Evolutionary conservation across 2,113 vertebrate species (phyloP).

Genomic region (Vidua macroura): DNA sequence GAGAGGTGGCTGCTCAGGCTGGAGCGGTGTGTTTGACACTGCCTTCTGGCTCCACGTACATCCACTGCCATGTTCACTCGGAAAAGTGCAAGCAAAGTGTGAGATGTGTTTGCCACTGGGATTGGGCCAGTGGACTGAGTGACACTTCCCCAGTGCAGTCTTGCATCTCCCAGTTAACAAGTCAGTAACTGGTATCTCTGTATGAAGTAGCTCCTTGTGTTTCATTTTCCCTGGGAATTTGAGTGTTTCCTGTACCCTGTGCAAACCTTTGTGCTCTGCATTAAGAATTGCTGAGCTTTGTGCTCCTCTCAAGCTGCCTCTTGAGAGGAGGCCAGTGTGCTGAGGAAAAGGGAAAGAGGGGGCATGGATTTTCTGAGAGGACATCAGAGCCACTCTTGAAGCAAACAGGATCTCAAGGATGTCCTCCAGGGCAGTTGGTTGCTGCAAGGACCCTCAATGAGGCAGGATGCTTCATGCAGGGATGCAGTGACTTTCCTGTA

Average conservation of each 20-base stretch:
- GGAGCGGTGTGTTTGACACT: neutral
- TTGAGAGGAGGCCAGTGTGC: accelerated
- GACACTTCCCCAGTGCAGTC: accelerated
- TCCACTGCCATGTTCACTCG: accelerated
- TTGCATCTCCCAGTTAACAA: neutral
- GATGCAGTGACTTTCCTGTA: neutral
- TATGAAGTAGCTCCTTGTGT: neutral
- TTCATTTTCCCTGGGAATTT: neutral
- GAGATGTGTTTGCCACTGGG: neutral
- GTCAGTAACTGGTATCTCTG: neutral
- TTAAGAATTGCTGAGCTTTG: neutral
- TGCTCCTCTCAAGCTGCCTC: neutral
- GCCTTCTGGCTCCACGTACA: neutral
- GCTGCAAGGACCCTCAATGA: accelerated
- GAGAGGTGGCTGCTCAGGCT: neutral
- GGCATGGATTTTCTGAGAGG: neutral
- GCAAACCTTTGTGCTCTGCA: neutral
- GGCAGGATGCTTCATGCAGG: neutral
- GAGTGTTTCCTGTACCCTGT: neutral
- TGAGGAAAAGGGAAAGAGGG: neutral
- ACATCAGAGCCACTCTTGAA: neutral
- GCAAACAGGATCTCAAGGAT: neutral
- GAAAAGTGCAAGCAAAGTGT: neutral
- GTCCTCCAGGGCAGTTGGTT: neutral
- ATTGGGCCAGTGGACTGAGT: neutral